phyloP scores from a whole-genome alignment of 2,113 vertebrate genomes.

The Tetraodon nigroviridis region DNA sequence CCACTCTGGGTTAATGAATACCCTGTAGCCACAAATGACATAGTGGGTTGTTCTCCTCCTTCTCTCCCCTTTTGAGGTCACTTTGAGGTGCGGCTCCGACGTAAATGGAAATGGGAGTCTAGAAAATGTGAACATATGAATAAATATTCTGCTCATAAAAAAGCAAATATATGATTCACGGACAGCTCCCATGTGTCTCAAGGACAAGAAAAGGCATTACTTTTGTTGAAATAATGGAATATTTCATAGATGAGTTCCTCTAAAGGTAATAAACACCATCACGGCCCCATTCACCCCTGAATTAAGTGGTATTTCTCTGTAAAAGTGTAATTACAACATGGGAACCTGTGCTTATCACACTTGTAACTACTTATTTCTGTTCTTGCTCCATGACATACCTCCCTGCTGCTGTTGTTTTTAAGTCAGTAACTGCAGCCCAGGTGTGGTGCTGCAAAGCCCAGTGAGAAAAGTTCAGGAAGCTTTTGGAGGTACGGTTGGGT shows the following conservation, averaged over 20 bases:
- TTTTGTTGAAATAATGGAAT: background rate
- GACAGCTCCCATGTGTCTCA: too few relatives aligned
- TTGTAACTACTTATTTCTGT: too few relatives aligned
- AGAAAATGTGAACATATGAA: background rate
- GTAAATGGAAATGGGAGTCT: constrained; percentile 14
- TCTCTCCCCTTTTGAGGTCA: constrained; percentile 44
- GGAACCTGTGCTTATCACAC: too few relatives aligned
- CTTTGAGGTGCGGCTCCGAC: constrained; percentile 16
- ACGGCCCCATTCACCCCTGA: background rate
- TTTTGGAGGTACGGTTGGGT: constrained; percentile 15
- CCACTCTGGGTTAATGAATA: constrained; percentile 34
- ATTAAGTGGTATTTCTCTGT: constrained; percentile 40
- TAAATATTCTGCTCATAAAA: background rate
- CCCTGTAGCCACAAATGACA: constrained; percentile 46
- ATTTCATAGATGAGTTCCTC: background rate
- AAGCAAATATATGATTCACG: background rate
- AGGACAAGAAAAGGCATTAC: background rate
- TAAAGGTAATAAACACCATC: background rate
- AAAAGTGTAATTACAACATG: background rate
- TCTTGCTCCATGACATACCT: background rate
- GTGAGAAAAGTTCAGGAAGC: constrained; percentile 11
- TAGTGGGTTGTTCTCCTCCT: constrained; percentile 21
- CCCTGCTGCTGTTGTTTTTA: background rate
- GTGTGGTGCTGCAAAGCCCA: constrained; percentile 41
- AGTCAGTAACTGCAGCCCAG: constrained; percentile 14